Base-by-base conservation (phyloP, 2,888 invertebrate species). In the Xanthia togata region DNA sequence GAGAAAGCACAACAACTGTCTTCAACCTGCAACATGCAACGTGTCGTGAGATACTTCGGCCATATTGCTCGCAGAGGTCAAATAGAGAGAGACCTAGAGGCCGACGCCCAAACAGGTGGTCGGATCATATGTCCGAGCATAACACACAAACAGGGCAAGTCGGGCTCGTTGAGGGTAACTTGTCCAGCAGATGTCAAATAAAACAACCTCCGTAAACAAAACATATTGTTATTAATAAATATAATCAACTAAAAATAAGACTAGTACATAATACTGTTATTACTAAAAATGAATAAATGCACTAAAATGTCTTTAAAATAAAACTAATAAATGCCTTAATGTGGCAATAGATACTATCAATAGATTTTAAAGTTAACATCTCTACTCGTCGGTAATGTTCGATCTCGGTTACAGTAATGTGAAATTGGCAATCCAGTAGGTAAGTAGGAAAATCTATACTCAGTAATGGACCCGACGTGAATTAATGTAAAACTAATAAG, bases 241-340 rank as follows among this genome's bases (percentile, higher is more conserved):
- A 91, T 85, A 89, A 87, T 88, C 79, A 78, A 85, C 76, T 88
- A 88, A 79, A 89, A 84, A 89, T 88, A 88, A 84, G 91, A 93
- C 93, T 93, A 93, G 93, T 84, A 91, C 89, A 90, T 87, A 92
- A 90, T 92, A 91, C 88, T 89, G 87, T 86, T 86, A 89, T 79
- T 74, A 88, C 77, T 87, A 90, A 87, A 31, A 82, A 78, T 73
- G 86, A 87, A 89, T 88, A 90, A 90, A 89, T 87, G 87, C 81
- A 77, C 87, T 79, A 84, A 88, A 88, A 90, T 90, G 82, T 88
- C 80, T 78, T 86, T 80, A 79, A 76, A 86, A 83, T 79, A 79
- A 75, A 76, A 44, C 71, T 72, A 72, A n/a, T 69, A 78, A 82
- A 82, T 74, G 44, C 62, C 82, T 57, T 38, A 57, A 50, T 41